Conservation (phyloP, 1,140 invertebrate species). For the Thalassaphorura encarpata region DNA sequence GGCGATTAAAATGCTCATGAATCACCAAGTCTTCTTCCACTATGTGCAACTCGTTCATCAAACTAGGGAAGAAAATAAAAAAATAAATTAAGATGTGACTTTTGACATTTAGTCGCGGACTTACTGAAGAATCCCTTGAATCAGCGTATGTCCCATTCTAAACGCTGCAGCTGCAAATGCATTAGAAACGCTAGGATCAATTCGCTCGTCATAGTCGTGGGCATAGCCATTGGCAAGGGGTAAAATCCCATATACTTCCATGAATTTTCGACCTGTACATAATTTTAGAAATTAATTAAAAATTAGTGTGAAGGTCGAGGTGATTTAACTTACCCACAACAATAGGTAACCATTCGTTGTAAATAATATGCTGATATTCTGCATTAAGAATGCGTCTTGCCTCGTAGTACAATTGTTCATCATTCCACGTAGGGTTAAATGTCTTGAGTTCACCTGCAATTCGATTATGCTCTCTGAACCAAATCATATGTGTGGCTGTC, state of each 20-base stretch:
- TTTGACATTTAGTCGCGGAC: neutral
- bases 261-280: slow-evolving; percentile 10
- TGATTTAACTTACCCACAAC: slow-evolving; percentile 48
- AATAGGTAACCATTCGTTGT: slow-evolving; percentile 75
- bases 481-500: slow-evolving; percentile 24
- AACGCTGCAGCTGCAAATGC: slow-evolving; percentile 51
- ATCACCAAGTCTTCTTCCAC: slow-evolving; percentile 14
- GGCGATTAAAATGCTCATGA: slow-evolving; percentile 20
- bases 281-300: slow-evolving; percentile 6
- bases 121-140: slow-evolving; percentile 20
- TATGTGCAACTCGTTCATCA: slow-evolving; percentile 11
- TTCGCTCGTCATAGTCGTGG: slow-evolving; percentile 15
- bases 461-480: slow-evolving; percentile 41
- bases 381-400: slow-evolving; percentile 45
- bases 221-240: slow-evolving; percentile 13
- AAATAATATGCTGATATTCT: slow-evolving; percentile 71
- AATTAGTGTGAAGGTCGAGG: neutral
- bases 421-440: slow-evolving; percentile 45
- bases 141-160: slow-evolving; percentile 32
- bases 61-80: neutral
- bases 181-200: slow-evolving; percentile 42
- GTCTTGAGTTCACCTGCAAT: slow-evolving; percentile 39
- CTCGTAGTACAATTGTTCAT: slow-evolving; percentile 43
- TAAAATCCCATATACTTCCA: slow-evolving; percentile 19
- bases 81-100: neutral